Evolutionary conservation across 2,888 invertebrate genomes (phyloP).

Genomic region (Aphelenchoides bicaudatus): DNA sequence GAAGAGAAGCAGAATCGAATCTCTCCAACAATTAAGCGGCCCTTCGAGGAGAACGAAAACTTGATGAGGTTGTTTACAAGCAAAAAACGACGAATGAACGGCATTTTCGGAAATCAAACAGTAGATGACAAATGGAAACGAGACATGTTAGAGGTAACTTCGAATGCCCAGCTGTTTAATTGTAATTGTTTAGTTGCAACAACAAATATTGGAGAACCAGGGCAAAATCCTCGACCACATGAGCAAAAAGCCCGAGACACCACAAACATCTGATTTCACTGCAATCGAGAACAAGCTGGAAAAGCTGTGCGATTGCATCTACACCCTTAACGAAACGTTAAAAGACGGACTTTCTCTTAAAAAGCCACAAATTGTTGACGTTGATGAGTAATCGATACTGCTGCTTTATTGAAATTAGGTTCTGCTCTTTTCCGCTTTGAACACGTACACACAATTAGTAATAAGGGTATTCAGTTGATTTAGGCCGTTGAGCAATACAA

Average conservation of each 20-base stretch:
- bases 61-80: background rate
- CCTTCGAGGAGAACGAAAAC: background rate
- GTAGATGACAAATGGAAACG: constrained; percentile 14
- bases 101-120: background rate
- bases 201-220: constrained; percentile 26
- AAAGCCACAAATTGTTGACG: no score
- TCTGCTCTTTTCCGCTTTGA: no score
- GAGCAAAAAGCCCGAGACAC: background rate
- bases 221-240: constrained; percentile 21
- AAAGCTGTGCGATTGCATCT: constrained; percentile 16
- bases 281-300: constrained; percentile 19
- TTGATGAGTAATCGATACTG: no score
- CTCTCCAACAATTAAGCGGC: background rate
- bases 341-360: constrained; percentile 3
- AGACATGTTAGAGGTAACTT: constrained; percentile 15
- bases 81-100: constrained; percentile 9
- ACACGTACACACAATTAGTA: no score
- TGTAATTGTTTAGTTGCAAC: constrained; percentile 23
- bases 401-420: no score
- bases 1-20: background rate
- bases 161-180: background rate
- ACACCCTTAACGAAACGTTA: background rate
- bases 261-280: background rate
- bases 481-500: no score
- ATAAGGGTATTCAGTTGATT: no score